Evolutionary conservation across 1,140 invertebrate species (phyloP).

Genomic region (Halictus rubicundus): DNA sequence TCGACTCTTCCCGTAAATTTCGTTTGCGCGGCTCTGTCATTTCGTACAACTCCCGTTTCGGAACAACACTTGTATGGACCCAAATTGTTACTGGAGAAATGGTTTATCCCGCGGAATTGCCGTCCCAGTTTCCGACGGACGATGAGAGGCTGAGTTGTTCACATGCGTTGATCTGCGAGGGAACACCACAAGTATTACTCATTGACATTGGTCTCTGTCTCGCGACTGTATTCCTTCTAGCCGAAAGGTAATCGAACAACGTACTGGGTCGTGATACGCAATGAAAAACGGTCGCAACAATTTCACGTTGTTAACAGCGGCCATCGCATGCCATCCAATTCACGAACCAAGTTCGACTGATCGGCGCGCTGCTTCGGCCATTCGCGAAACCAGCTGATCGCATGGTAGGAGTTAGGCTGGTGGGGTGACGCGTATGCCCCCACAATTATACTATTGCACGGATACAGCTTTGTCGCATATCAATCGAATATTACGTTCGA

Average conservation of each 20-base stretch:
- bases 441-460: not conserved
- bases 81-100: not conserved
- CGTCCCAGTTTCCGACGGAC: slow-evolving; percentile 29
- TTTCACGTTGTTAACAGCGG: slow-evolving; percentile 7
- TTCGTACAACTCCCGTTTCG: not conserved
- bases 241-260: not conserved
- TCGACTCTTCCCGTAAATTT: not conserved
- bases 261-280: slow-evolving; percentile 29
- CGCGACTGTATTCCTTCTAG: too few relatives aligned
- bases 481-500: not conserved
- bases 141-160: slow-evolving; percentile 40
- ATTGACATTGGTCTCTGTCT: not conserved
- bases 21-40: slow-evolving; percentile 32
- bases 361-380: slow-evolving; percentile 15
- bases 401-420: not conserved
- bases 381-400: slow-evolving; percentile 5
- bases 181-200: slow-evolving; percentile 4
- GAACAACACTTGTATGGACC: not conserved
- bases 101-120: slow-evolving; percentile 45
- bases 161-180: slow-evolving; percentile 45
- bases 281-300: not conserved
- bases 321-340: slow-evolving; percentile 47
- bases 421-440: not conserved
- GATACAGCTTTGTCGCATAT: not conserved
- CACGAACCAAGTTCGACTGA: slow-evolving; percentile 40